phyloP scores from a whole-genome alignment of 2,888 invertebrate species.

The Bimastos eiseni region DNA sequence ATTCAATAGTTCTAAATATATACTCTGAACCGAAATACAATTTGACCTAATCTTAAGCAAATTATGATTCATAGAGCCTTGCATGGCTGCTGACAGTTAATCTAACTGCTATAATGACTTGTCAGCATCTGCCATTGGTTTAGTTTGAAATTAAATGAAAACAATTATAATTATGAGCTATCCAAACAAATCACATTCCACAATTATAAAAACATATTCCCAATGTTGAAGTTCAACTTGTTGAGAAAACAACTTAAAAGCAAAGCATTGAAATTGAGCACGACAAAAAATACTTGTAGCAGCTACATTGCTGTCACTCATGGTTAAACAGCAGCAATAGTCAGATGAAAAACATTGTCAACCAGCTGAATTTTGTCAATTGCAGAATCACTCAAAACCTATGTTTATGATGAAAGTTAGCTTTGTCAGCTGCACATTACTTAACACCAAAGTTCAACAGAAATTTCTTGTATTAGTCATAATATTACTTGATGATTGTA shows the following conservation, averaged over 20 bases:
- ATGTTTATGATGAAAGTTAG: not conserved
- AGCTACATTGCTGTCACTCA: not conserved
- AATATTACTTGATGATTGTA: not conserved
- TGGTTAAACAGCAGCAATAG: not conserved
- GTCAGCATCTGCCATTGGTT: too few species aligned
- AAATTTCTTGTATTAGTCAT: not conserved
- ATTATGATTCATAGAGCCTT: not conserved
- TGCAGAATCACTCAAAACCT: not conserved
- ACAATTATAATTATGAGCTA: too few species aligned
- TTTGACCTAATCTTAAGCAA: not conserved
- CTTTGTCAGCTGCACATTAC: not conserved
- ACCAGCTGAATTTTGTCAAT: not conserved
- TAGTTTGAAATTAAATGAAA: too few species aligned
- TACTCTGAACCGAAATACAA: not conserved
- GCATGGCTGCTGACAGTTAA: too few species aligned
- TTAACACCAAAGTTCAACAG: not conserved
- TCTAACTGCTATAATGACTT: too few species aligned
- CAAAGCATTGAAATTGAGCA: not conserved
- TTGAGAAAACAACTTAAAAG: not conserved
- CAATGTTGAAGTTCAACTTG: not conserved
- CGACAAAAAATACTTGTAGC: not conserved
- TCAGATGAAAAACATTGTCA: not conserved
- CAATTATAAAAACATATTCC: not conserved
- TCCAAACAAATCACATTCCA: not conserved
- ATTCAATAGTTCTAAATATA: not conserved